Evolutionary conservation across 2,888 invertebrate genomes (phyloP).

Genomic region (Coleophora deauratella): DNA sequence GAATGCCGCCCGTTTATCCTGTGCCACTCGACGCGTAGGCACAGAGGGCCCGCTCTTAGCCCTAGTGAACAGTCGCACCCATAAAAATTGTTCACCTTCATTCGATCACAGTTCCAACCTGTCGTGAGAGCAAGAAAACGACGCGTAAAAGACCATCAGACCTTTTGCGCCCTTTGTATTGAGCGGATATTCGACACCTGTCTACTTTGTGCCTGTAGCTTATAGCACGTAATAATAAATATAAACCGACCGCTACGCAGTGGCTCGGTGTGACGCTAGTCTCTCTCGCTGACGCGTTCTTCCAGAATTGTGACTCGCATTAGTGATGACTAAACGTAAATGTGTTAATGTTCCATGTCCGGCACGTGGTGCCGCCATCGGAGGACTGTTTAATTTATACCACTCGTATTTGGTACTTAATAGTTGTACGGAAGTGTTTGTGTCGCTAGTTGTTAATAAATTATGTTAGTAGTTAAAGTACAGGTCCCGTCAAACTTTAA

Average conservation of each 20-base stretch:
- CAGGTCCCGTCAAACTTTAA: too few species aligned
- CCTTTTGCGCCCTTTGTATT: too few species aligned
- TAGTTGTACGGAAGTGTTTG: constrained; percentile 48
- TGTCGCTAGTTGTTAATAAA: constrained; percentile 56
- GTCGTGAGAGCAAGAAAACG: too few species aligned
- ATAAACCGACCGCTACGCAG: constrained; percentile 24
- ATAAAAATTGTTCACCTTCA: too few species aligned
- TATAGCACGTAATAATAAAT: constrained; percentile 7
- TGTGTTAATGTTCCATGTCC: constrained; percentile 17
- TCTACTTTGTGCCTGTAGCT: too few species aligned
- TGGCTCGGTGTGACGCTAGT: constrained; percentile 41
- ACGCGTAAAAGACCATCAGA: too few species aligned
- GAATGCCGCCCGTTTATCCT: too few species aligned
- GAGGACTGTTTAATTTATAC: constrained; percentile 35
- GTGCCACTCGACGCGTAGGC: too few species aligned
- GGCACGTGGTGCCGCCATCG: constrained; percentile 59
- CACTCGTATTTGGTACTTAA: constrained; percentile 54
- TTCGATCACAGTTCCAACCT: too few species aligned
- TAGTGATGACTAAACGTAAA: constrained; percentile 33
- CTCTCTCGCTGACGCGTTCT: constrained; percentile 50
- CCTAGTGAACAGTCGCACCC: too few species aligned
- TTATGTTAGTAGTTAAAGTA: constrained; percentile 33
- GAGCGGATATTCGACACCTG: too few species aligned
- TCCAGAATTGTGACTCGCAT: constrained; percentile 45
- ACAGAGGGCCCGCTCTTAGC: too few species aligned